Evolutionary conservation across 2,113 vertebrate species (phyloP), one percentile per base, ranked within the genome.

Genomic region (Falcunculus frontatus): DNA sequence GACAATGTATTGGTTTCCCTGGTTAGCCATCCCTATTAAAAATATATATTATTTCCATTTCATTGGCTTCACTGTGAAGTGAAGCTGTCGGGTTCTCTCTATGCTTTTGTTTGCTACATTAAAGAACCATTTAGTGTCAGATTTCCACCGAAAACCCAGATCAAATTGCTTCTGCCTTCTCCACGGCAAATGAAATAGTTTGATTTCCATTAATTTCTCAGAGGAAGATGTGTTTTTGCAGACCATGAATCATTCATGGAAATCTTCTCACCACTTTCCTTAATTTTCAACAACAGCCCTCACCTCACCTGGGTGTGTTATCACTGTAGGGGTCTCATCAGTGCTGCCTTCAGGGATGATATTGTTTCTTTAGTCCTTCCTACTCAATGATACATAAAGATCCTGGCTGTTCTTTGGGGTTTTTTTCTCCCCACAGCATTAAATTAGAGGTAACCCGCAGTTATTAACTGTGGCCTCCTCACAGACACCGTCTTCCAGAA

Each of bases 21-120:
- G 89, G 76, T 89, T 95, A 89, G 72, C 93, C 59, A 90, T 85
- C 60, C 70, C 80, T 90, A 90, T 95, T 94, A 97, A 93, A 96
- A 95, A 82, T 87, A 74, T 35, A 60, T 90, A 85, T 92, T 92
- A 80, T 95, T 95, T 96, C 65, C 77, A 89, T 83, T 85, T 95
- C 23, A 3, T 47, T 60, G 77, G 39, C 74, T 89, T 87, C 84
- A 60, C 37, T 4, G 1, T 35, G 74, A 79, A 77, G 72, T 33
- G 63, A 84, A 49, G 85, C 88, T 84, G 56, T 81, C n/a, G 1
- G 39, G 39, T 95, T 96, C 83, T 89, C 10, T 4, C 72, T 77
- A 0, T 17, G 75, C 87, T 94, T 96, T 94, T 93, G 76, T 95
- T 94, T 93, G 62, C 94, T 63, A 10, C 68, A 84, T 94, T 96